Evolutionary conservation across 2,888 invertebrate species (phyloP).

Genomic region (Rhingia campestris): DNA sequence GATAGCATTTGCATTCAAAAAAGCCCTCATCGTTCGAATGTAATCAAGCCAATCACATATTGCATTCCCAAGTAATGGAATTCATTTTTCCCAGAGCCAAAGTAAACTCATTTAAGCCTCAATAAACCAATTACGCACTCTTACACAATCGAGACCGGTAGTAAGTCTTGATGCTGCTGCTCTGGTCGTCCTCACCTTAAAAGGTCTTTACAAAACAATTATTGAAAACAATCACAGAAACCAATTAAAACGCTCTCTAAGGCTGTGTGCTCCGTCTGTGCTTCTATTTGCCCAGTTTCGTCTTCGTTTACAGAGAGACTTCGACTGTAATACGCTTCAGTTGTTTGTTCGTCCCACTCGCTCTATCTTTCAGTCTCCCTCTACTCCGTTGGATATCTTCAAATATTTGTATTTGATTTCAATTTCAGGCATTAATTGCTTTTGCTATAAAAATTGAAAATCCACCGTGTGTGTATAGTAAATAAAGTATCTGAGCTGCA

Average conservation of each 20-base stretch:
- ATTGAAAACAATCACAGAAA: slow-evolving; percentile 65
- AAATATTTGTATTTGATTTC: slow-evolving; percentile 72
- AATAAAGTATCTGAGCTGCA: neutral
- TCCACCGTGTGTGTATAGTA: slow-evolving; percentile 5
- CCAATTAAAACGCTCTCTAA: slow-evolving; percentile 56
- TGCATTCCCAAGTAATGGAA: slow-evolving; percentile 38
- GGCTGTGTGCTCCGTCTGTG: slow-evolving; percentile 22
- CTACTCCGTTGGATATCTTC: slow-evolving; percentile 9
- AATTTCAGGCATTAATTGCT: slow-evolving; percentile 68
- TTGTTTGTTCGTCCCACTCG: neutral
- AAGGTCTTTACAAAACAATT: slow-evolving; percentile 52
- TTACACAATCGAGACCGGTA: neutral
- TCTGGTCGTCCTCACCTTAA: slow-evolving; percentile 27
- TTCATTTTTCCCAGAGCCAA: slow-evolving; percentile 45
- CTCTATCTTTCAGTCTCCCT: too few relatives aligned
- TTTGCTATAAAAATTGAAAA: slow-evolving; percentile 50
- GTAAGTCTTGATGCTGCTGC: neutral
- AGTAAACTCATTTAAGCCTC: slow-evolving; percentile 59
- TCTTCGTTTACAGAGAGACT: slow-evolving; percentile 16
- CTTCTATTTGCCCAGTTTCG: slow-evolving; percentile 50
- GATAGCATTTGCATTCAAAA: too few relatives aligned
- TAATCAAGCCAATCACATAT: neutral
- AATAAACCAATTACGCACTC: slow-evolving; percentile 6
- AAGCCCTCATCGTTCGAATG: neutral
- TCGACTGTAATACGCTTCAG: neutral